These are phyloP conservation scores for Caranx melampygus DNA, from an alignment of 2,113 vertebrate genomes.

Conservation along the genomic window DNA sequence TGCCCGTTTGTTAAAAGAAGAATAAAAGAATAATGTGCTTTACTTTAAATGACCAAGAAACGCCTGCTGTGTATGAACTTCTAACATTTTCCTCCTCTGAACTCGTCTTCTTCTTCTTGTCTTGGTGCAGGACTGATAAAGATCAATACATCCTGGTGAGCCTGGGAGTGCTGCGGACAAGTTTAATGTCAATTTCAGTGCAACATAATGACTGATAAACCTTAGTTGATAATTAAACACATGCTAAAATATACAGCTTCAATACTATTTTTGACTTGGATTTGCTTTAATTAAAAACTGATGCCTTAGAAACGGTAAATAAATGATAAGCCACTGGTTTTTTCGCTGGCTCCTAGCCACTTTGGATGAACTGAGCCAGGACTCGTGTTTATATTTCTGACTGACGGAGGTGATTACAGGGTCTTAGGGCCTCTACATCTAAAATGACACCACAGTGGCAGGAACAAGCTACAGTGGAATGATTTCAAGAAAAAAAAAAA, in stretches of 20 bases:
- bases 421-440: slow-evolving; percentile 38
- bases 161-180: neutral
- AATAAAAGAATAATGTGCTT: slow-evolving; percentile 63
- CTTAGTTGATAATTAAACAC: slow-evolving; percentile 2
- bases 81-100: neutral
- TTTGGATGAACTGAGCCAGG: slow-evolving; percentile 19
- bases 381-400: slow-evolving; percentile 42
- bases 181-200: neutral
- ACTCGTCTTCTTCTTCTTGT: neutral
- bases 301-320: slow-evolving; percentile 11
- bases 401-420: slow-evolving; percentile 53
- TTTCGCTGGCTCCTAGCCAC: slow-evolving; percentile 1
- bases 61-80: neutral
- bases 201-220: slow-evolving; percentile 9
- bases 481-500: slow-evolving; percentile 11
- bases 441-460: slow-evolving; percentile 47
- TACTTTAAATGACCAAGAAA: slow-evolving; percentile 19
- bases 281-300: slow-evolving; percentile 34
- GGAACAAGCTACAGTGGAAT: slow-evolving; percentile 56
- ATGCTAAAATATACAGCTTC: slow-evolving; percentile 28
- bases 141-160: neutral
- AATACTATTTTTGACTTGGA: slow-evolving; percentile 13
- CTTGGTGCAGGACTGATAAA: neutral
- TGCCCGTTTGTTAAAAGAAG: slow-evolving; percentile 64
- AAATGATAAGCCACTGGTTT: slow-evolving; percentile 1